These are phyloP conservation scores for Hydrozoanthus gracilis DNA, from an alignment of 92 coral and sea anemone genomes.

Conservation along the genomic window DNA sequence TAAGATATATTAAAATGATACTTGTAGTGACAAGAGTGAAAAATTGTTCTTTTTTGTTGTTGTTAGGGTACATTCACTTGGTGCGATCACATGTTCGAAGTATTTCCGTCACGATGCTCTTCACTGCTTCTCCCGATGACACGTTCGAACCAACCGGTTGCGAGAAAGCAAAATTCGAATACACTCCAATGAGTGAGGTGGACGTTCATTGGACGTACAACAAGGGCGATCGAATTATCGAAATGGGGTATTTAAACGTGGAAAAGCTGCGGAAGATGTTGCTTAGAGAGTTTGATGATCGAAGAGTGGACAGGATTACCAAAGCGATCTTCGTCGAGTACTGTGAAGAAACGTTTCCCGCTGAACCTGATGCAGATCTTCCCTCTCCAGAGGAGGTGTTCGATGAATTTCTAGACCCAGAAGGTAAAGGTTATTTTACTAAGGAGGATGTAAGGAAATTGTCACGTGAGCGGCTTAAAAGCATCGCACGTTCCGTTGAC, in stretches of 20 bases:
- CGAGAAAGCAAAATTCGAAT: slow-evolving; percentile 77
- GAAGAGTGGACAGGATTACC: slow-evolving; percentile 39
- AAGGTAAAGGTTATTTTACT: slow-evolving; percentile 66
- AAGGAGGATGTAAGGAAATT: slow-evolving; percentile 69
- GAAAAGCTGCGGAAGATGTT: slow-evolving; percentile 64
- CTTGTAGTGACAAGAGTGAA: too few species aligned
- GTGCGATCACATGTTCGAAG: slow-evolving; percentile 85
- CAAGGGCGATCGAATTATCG: slow-evolving; percentile 86
- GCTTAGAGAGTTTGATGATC: slow-evolving; percentile 47
- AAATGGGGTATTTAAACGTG: slow-evolving; percentile 90
- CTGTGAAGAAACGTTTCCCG: slow-evolving; percentile 49
- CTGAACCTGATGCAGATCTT: slow-evolving; percentile 39
- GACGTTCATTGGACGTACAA: slow-evolving; percentile 96
- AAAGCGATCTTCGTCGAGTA: slow-evolving; percentile 44
- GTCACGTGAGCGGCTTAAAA: slow-evolving; percentile 76
- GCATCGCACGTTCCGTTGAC: slow-evolving; percentile 71
- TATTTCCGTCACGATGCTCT: slow-evolving; percentile 95
- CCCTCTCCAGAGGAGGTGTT: slow-evolving; percentile 66
- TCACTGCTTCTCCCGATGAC: slow-evolving; percentile 78
- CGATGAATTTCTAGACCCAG: slow-evolving; percentile 65
- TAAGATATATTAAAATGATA: too few species aligned
- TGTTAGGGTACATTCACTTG: slow-evolving; percentile 88
- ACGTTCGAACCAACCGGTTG: slow-evolving; percentile 84
- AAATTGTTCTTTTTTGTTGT: not conserved
- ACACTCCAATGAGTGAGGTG: slow-evolving; percentile 86